Base-by-base conservation (phyloP, 2,797 vertebrate species). In the Anas bahamensis region DNA sequence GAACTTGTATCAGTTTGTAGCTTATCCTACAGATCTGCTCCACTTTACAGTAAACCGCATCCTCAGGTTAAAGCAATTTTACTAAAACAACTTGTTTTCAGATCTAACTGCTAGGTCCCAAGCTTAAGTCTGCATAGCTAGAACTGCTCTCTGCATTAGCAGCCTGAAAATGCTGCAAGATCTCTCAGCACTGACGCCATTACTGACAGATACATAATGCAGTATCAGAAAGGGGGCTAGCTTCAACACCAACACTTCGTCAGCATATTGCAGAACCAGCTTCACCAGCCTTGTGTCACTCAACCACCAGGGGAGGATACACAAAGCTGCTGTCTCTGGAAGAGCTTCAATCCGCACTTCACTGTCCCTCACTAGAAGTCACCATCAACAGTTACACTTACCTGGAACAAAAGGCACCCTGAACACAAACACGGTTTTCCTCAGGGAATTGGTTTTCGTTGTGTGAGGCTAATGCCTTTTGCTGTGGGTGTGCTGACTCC, bases 161-260 rank as follows among this genome's bases (percentile, higher is more conserved):
- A 79, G 70, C 52, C 56, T 44, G 83, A 63, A 78, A 46, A 11
- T 1, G 4, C 53, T 39, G 26, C 33, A 21, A 7, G 44, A 4
- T 13, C 23, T 13, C 24, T 52, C 28, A 42, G 65, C 64, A 29
- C 48, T 13, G 28, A 19, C 17, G 15, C 11, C 7, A 0, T 16
- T 35, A 15, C 46, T 17, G 29, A 31, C 4, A 9, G 1, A 46
- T 42, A 16, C 17, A 7, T 3, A 1, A 4, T 0, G 3, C 1
- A 16, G 3, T 5, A 31, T 4, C 35, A 28, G 4, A 42, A 61
- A 17, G 4, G 7, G 23, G 7, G 23, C 3, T 6, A 3, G 24
- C 23, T 16, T 15, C 0, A 0, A 4, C 39, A 13, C 11, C 77
- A 11, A 3, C 4, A 0, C 39, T 55, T 57, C 18, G 16, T 21